Base-by-base conservation (phyloP, 2,113 vertebrate genomes). In the Rhinopomastus cyanomelas region DNA sequence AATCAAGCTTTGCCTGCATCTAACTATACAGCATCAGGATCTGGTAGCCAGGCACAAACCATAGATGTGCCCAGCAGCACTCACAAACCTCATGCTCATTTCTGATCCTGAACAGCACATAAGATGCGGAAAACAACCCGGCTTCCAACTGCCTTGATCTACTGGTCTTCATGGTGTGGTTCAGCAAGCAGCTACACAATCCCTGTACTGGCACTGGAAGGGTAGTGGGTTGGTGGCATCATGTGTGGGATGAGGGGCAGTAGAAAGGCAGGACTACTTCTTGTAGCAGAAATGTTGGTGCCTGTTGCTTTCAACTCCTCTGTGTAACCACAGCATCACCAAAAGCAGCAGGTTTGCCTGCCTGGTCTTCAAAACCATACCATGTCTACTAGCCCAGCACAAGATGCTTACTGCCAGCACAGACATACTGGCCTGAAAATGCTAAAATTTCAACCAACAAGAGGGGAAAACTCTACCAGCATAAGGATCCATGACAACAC, bases 131-230 rank as follows among this genome's bases (percentile, higher is more conserved):
- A 87, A 85, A 59, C 22, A 72, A 23, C 5, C 30, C 29, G 16
- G 4, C 65, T 85, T 65, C 82, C 51, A n/a, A 22, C 37, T 82
- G 72, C 22, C 42, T 73, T 91, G 79, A 62, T 72, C 67, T 74
- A 69, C 55, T 82, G 57, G 39, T 44, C 59, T 65, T 53, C 30
- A 14, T 5, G 2, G 26, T 0, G 0, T 19, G 32, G 6, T 13
- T 68, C 69, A 60, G 53, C 18, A 59, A 51, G 32, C 1, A 19
- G 36, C 57, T 71, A 53, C 48, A 74, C n/a, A 68, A 4, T 3
- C 9, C 49, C 61, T 59, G 42, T 51, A 37, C 59, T 48, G n/a
- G 49, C 55, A 53, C 30, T 17, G 37, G 14, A 52, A 34, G n/a
- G 21, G 10, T 20, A 15, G 25, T 57, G 34, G 6, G n/a, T 16